These are phyloP conservation scores for Nasonia oneida DNA, from an alignment of 2,888 invertebrate genomes.

Conservation along the genomic window DNA sequence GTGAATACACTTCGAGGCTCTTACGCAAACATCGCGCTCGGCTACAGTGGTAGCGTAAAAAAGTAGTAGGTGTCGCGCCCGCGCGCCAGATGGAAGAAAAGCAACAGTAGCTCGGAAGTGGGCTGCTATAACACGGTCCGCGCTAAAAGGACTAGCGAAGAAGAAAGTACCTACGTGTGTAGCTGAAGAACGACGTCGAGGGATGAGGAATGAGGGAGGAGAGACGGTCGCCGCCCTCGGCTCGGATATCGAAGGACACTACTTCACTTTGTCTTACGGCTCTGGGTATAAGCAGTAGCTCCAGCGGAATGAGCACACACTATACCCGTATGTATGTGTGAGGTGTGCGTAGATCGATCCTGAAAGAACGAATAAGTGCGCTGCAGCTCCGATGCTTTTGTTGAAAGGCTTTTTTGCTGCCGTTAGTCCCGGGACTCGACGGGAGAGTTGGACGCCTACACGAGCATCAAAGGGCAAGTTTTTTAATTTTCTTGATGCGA, in stretches of 20 bases:
- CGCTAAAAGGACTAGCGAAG: not conserved
- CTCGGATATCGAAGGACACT: not conserved
- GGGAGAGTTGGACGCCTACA: not conserved
- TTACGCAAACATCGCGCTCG: constrained; percentile 16
- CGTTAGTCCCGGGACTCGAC: not conserved
- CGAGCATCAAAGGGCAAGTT: constrained; percentile 19
- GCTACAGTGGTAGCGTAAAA: not conserved
- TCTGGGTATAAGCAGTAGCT: not conserved
- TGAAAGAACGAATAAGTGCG: constrained; percentile 13
- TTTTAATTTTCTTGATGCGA: constrained; percentile 17
- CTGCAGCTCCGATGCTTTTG: not conserved
- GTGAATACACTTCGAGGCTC: constrained; percentile 7
- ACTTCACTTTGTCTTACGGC: not conserved
- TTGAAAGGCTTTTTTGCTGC: constrained; percentile 4
- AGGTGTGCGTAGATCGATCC: not conserved
- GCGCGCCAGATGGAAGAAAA: not conserved
- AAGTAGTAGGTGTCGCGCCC: not conserved
- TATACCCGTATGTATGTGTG: not conserved
- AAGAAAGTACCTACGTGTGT: not conserved
- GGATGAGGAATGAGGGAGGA: not conserved
- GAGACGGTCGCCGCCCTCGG: not conserved
- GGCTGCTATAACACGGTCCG: not conserved
- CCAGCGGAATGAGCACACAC: not conserved
- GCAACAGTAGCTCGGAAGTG: not conserved
- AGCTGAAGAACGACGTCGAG: not conserved